These are phyloP conservation scores for Eulithis prunata DNA, from an alignment of 2,888 invertebrate genomes.

Conservation along the genomic window DNA sequence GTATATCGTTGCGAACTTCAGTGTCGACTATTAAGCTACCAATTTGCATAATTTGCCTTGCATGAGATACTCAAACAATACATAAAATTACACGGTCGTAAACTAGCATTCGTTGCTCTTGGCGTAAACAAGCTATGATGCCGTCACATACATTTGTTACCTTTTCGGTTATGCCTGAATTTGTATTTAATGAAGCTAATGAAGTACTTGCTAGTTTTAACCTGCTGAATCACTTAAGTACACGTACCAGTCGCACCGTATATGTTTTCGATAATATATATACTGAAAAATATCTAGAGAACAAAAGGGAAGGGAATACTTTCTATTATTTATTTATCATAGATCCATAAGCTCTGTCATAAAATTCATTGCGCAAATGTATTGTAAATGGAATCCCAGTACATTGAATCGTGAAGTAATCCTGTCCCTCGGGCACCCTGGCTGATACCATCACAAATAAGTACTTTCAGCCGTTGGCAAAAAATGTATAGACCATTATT, in stretches of 20 bases:
- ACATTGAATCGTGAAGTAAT: slow-evolving; percentile 52
- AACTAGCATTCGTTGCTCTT: slow-evolving; percentile 19
- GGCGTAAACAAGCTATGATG: slow-evolving; percentile 16
- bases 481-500: slow-evolving; percentile 68
- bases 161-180: slow-evolving; percentile 1
- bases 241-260: too few relatives aligned
- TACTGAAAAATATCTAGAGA: not conserved
- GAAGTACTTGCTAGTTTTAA: too few relatives aligned
- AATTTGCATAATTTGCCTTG: slow-evolving; percentile 23
- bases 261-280: too few relatives aligned
- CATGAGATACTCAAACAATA: slow-evolving; percentile 26
- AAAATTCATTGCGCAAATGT: slow-evolving; percentile 17
- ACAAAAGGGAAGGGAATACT: not conserved
- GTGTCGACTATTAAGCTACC: slow-evolving; percentile 10
- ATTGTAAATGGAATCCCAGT: slow-evolving; percentile 7
- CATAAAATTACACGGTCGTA: slow-evolving; percentile 25
- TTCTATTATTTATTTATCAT: not conserved
- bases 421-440: slow-evolving; percentile 48
- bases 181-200: not conserved
- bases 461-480: slow-evolving; percentile 56
- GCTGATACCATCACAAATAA: slow-evolving; percentile 61
- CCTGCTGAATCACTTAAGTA: too few relatives aligned
- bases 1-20: slow-evolving; percentile 4
- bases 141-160: slow-evolving; percentile 9
- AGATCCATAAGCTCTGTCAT: not conserved